Conservation (phyloP, 2,888 invertebrate species). For the Lasioglossum vierecki region DNA sequence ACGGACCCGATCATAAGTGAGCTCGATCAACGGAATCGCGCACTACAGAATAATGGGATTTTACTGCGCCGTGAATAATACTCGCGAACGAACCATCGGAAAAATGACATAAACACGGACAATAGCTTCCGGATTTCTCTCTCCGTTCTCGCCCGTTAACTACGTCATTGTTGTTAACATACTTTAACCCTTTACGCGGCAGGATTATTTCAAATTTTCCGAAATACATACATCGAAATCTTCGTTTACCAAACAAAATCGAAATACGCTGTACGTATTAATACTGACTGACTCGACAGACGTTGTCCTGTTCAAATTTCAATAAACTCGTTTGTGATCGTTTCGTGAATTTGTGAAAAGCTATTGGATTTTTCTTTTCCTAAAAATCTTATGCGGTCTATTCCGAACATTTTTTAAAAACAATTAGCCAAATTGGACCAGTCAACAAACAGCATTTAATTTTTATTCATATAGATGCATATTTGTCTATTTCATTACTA, state of each 20-base stretch:
- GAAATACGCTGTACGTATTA: neutral
- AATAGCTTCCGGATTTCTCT: neutral
- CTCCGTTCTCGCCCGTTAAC: neutral
- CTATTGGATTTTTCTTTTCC: too few species aligned
- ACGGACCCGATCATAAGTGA: conserved; percentile 21
- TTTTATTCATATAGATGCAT: too few species aligned
- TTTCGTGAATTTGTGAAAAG: too few species aligned
- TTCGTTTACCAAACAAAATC: neutral
- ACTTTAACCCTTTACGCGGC: neutral
- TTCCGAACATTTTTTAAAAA: too few species aligned
- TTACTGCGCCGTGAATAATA: conserved; percentile 25
- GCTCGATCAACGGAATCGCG: conserved; percentile 11
- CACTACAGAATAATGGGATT: neutral
- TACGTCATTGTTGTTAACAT: neutral
- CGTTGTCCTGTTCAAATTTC: too few species aligned
- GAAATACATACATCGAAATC: neutral
- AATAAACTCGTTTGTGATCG: too few species aligned
- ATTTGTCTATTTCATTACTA: too few species aligned
- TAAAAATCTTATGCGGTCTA: too few species aligned
- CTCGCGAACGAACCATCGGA: conserved; percentile 18
- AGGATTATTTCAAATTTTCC: neutral
- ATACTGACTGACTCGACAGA: too few species aligned
- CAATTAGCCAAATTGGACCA: too few species aligned
- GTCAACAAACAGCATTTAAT: too few species aligned
- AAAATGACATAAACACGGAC: conserved; percentile 28